Evolutionary conservation across 2,113 vertebrate species (phyloP).

Genomic region (Megalops atlanticus): DNA sequence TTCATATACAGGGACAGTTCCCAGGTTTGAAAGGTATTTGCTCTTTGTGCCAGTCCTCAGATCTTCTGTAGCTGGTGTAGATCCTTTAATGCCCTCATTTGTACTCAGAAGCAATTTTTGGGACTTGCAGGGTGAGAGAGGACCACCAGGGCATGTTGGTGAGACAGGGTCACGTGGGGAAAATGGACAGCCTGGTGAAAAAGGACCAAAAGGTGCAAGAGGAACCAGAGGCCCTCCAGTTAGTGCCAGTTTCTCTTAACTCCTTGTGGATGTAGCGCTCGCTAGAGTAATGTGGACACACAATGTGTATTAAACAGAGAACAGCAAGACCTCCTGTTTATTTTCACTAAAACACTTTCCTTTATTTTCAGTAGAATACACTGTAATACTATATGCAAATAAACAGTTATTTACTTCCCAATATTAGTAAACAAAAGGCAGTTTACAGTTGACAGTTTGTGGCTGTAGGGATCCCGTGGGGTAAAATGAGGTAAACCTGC

Average conservation of each 20-base stretch:
- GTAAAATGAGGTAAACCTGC: not conserved
- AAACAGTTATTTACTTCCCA: not conserved
- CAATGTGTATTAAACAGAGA: not conserved
- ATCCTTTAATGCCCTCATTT: not conserved
- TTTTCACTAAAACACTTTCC: not conserved
- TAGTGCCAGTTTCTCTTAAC: slow-evolving; percentile 55
- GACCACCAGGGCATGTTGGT: slow-evolving; percentile 77
- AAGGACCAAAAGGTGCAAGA: slow-evolving; percentile 87
- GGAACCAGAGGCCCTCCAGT: slow-evolving; percentile 88
- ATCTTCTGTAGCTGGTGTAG: not conserved
- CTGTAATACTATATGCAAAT: not conserved
- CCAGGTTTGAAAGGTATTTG: not conserved
- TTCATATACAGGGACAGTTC: not conserved
- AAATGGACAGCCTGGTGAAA: slow-evolving; percentile 74
- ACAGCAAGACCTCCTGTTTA: not conserved
- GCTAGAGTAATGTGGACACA: too few relatives aligned
- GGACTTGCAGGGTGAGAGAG: slow-evolving; percentile 83
- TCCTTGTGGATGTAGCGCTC: not conserved
- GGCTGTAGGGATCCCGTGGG: not conserved
- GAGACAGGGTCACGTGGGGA: slow-evolving; percentile 80
- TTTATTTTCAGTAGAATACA: not conserved
- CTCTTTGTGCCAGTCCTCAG: not conserved
- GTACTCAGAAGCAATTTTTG: not conserved
- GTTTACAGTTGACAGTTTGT: not conserved
- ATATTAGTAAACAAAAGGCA: not conserved